Evolutionary conservation across 2,113 vertebrate genomes (phyloP), one percentile per base, ranked within the genome.

Genomic region (Anarrhichthys ocellatus): DNA sequence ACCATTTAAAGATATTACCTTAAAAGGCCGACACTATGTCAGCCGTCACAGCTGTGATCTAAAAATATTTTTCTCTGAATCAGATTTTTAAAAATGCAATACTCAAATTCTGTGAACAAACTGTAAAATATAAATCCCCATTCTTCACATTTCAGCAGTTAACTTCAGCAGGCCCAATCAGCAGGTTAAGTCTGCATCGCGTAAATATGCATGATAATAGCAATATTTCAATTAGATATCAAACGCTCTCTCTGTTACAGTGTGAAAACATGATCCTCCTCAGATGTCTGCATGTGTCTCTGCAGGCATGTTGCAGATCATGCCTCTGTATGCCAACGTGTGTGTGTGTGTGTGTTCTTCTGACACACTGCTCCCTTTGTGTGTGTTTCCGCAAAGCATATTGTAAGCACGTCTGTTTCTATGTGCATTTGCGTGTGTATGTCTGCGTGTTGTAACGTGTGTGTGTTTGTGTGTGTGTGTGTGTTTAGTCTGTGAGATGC

Each of bases 401-500:
- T 73, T 86, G 66, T 20, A 61, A 73, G 5, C 76, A 59, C 59
- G 52, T 86, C 73, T 56, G 76, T 73, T 62, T 59, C 52, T 29
- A 1, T 80, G 69, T 67, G 48, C 44, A 44, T 81, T 20, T 81
- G 67, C 46, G 40, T 22, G 56, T 65, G 63, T 32, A 6, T 62
- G 44, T 62, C 70, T 78, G 72, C 56, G 13, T 74, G 48, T 84
- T 68, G 82, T 85, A 78, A 90, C 44, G 85, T 87, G 56, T 24
- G 34, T 68, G 52, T 68, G 58, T 50, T 44, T 24, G 52, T 56
- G 52, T 68, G 58, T 70, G 58, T 73, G 50, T 75, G 40, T 88
- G 85, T 90, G 85, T 92, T 87, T 90, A 61, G 90, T 90, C 87
- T 90, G 86, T 78, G 88, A 88, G 87, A 87, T 78, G 69, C 90